phyloP scores from a whole-genome alignment of 2,888 invertebrate genomes.

The Bimastos eiseni region DNA sequence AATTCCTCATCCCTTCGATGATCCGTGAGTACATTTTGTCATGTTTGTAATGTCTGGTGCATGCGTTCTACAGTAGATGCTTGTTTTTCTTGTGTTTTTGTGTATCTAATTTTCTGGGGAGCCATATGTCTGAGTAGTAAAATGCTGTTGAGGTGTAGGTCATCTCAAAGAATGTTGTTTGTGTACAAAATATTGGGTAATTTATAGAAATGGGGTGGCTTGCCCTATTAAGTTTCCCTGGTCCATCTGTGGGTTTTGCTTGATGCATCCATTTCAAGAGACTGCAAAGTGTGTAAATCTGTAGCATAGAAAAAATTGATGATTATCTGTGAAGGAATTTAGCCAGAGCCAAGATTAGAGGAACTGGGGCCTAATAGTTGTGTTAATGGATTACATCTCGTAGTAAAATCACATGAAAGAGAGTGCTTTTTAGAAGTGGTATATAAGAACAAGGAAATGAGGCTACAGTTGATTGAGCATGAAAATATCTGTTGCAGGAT shows the following conservation, averaged over 20 bases:
- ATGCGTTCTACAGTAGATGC: neutral
- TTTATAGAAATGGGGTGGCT: neutral
- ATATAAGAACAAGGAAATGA: neutral
- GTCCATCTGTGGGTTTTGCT: neutral
- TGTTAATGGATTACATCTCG: neutral
- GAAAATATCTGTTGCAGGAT: neutral
- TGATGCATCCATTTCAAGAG: neutral
- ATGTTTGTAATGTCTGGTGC: neutral
- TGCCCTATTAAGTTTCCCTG: neutral
- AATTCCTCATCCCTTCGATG: constrained; percentile 14
- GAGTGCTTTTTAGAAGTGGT: neutral
- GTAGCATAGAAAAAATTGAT: neutral
- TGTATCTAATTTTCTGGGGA: neutral
- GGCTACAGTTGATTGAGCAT: neutral
- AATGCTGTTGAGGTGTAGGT: neutral
- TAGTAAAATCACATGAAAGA: neutral
- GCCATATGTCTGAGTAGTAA: neutral
- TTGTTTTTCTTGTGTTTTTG: neutral
- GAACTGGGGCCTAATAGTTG: no score
- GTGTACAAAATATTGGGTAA: neutral
- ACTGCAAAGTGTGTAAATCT: neutral
- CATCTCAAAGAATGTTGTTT: neutral
- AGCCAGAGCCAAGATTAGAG: no score
- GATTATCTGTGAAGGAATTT: no score
- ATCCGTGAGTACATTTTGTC: neutral